A percentile compares a stretch with the other conserved stretches of the same genome.
These are phyloP conservation scores for Schizothorax lantsangensis DNA, from an alignment of 2,797 vertebrate species.

Conservation along the genomic window DNA sequence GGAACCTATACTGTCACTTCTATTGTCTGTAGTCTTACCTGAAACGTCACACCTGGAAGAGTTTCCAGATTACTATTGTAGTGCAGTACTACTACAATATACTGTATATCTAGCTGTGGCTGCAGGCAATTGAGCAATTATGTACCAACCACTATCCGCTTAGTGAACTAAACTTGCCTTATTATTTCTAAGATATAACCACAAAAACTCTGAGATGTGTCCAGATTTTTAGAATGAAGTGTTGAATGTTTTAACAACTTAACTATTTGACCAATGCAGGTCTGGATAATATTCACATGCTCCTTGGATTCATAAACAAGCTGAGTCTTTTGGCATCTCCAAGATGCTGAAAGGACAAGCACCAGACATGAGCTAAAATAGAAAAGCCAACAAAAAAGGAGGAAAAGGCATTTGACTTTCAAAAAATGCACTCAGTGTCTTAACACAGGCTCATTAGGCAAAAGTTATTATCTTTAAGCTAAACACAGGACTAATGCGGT, in stretches of 20 bases:
- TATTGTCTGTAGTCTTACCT: neutral
- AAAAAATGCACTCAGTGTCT: conserved; percentile 59
- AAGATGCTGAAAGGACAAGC: conserved; percentile 65
- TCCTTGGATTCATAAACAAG: conserved; percentile 64
- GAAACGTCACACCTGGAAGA: neutral
- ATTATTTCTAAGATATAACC: conserved; percentile 23
- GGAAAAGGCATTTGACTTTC: conserved; percentile 70
- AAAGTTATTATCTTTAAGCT: conserved; percentile 68
- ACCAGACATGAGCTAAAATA: conserved; percentile 79
- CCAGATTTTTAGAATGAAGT: conserved; percentile 47
- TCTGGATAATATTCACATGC: conserved; percentile 62
- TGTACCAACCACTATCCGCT: neutral
- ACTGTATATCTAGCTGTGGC: neutral
- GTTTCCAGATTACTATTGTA: neutral
- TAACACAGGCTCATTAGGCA: conserved; percentile 67
- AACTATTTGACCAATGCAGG: conserved; percentile 57
- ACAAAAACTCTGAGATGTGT: conserved; percentile 27
- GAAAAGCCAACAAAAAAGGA: conserved; percentile 67
- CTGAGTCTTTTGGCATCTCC: conserved; percentile 72
- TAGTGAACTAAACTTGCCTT: conserved; percentile 8
- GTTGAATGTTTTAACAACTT: conserved; percentile 55
- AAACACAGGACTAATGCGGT: conserved; percentile 69
- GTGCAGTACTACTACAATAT: neutral
- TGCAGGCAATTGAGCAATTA: conserved; percentile 27
- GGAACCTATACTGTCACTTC: neutral